Conservation (phyloP, 1,140 invertebrate species). For the Leucophenga varia region DNA sequence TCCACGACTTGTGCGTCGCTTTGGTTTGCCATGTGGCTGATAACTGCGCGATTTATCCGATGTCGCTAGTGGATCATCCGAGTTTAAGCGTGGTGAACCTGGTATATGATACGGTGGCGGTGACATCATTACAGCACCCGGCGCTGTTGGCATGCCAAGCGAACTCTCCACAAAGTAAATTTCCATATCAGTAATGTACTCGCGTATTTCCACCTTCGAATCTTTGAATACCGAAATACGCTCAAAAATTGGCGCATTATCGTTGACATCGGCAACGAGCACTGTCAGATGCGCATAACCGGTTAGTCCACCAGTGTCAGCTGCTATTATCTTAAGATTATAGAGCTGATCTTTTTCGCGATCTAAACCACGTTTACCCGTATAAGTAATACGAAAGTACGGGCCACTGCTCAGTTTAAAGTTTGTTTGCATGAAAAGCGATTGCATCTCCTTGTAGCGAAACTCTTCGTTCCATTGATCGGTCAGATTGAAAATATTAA, state of each 20-base stretch:
- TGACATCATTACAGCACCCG: constrained; percentile 36
- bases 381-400: constrained; percentile 42
- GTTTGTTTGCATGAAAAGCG: constrained; percentile 41
- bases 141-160: constrained; percentile 37
- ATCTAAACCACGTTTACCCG: constrained; percentile 66
- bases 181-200: constrained; percentile 61
- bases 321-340: constrained; percentile 70
- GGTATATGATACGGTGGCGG: constrained; percentile 45
- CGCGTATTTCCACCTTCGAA: constrained; percentile 66
- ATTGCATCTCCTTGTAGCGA: constrained; percentile 50
- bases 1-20: constrained; percentile 19
- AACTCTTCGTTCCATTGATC: constrained; percentile 54
- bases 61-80: constrained; percentile 8
- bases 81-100: constrained; percentile 35
- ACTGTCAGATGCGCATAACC: constrained; percentile 72
- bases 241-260: constrained; percentile 74
- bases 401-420: constrained; percentile 36
- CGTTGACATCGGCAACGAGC: constrained; percentile 77
- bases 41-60: background rate
- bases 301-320: constrained; percentile 73
- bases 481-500: constrained; percentile 49
- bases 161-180: constrained; percentile 59
- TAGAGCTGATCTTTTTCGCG: constrained; percentile 73
- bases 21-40: constrained; percentile 26
- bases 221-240: constrained; percentile 68